A percentile compares a stretch with the other conserved stretches of the same genome.
phyloP scores from a whole-genome alignment of 2,888 invertebrate genomes.

The Melangyna quadrimaculata region DNA sequence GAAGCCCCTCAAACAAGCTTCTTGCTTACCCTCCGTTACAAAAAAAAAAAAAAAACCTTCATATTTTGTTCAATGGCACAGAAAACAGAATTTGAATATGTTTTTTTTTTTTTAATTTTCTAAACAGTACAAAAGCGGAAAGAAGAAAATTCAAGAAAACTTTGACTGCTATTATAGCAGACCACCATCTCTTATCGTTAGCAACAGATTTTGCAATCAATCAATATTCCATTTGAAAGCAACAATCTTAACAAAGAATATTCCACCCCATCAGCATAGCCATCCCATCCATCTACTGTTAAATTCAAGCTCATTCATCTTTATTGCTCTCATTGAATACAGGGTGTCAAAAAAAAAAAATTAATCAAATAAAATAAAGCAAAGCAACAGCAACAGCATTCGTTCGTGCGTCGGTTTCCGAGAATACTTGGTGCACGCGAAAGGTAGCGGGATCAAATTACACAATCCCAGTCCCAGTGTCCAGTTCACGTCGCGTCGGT shows the following conservation, averaged over 20 bases:
- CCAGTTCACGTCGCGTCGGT: too few species aligned
- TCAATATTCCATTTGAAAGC: conserved; percentile 14
- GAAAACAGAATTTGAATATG: conserved; percentile 37
- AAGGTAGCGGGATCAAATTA: too few species aligned
- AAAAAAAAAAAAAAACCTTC: conserved; percentile 34
- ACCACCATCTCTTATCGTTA: conserved; percentile 32
- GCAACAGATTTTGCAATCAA: conserved; percentile 11
- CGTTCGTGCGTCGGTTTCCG: too few species aligned
- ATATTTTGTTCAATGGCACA: conserved; percentile 19
- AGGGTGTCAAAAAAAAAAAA: too few species aligned
- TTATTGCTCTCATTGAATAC: conserved; percentile 1
- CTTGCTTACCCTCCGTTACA: conserved; percentile 50
- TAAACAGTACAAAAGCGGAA: not conserved
- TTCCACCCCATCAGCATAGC: not conserved
- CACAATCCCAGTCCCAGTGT: too few species aligned
- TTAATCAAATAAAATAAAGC: too few species aligned
- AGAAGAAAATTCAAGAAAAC: conserved; percentile 15
- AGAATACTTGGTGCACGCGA: too few species aligned
- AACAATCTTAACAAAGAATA: not conserved
- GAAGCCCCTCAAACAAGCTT: conserved; percentile 6
- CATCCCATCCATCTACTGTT: not conserved
- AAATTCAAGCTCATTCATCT: conserved; percentile 16
- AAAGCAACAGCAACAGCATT: too few species aligned
- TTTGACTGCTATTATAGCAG: not conserved
- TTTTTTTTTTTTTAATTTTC: not conserved